phyloP scores from a whole-genome alignment of 2,888 invertebrate species.

The Aphodius sticticus region DNA sequence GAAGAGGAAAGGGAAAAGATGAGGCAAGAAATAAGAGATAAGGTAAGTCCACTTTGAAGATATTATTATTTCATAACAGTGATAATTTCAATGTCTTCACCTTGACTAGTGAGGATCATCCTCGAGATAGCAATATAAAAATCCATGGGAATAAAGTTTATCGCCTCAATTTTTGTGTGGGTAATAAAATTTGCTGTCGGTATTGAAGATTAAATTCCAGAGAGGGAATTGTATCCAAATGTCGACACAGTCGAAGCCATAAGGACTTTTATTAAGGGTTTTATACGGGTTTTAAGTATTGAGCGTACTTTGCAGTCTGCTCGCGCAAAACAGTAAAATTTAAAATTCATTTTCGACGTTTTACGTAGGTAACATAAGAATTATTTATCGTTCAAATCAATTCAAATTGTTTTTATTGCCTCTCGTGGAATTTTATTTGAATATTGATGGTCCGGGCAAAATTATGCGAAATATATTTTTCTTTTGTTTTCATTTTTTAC shows the following conservation, averaged over 20 bases:
- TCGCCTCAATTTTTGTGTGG: not conserved
- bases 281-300: not conserved
- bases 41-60: slow-evolving; percentile 70
- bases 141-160: no score
- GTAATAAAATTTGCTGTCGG: not conserved
- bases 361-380: not conserved
- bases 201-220: not conserved
- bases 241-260: not conserved
- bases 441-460: not conserved
- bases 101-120: not conserved
- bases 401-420: not conserved
- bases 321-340: not conserved
- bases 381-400: no score
- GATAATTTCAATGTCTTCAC: not conserved
- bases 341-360: not conserved
- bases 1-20: slow-evolving; percentile 99
- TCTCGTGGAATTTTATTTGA: not conserved
- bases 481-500: no score
- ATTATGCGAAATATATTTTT: no score
- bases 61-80: not conserved
- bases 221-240: not conserved
- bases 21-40: slow-evolving; percentile 99
- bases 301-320: not conserved
- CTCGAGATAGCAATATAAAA: not conserved
- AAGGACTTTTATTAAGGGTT: not conserved